phyloP scores from a whole-genome alignment of 2,113 vertebrate genomes.

The Pseudorectes ferrugineus region DNA sequence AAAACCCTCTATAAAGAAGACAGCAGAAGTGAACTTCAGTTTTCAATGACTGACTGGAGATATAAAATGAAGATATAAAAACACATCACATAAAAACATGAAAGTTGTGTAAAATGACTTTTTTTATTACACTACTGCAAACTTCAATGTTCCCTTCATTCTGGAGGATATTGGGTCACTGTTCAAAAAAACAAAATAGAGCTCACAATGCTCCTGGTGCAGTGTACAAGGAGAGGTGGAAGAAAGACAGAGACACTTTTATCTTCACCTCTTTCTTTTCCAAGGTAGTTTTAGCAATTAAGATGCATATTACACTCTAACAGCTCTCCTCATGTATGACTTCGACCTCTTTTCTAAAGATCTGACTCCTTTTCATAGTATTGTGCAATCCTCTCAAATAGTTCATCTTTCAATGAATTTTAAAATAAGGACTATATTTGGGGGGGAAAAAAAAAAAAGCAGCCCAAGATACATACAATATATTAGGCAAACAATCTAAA shows the following conservation, averaged over 20 bases:
- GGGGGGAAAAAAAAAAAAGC: not conserved
- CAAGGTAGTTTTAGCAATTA: not conserved
- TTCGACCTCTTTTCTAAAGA: not conserved
- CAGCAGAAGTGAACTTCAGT: not conserved
- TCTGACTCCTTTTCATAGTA: not conserved
- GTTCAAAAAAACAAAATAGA: not conserved
- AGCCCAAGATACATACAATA: not conserved
- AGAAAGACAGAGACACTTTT: not conserved
- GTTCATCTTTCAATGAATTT: not conserved
- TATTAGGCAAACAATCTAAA: not conserved
- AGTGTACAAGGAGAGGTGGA: not conserved
- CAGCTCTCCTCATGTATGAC: not conserved
- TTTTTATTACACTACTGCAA: not conserved
- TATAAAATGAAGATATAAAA: not conserved
- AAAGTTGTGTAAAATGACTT: not conserved
- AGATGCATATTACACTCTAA: not conserved
- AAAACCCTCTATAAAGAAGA: not conserved
- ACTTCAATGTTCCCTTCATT: not conserved
- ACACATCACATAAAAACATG: not conserved
- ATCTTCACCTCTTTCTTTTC: not conserved
- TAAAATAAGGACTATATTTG: not conserved
- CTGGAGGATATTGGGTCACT: not conserved
- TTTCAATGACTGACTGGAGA: not conserved
- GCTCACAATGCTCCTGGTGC: not conserved
- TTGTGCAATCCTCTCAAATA: not conserved